Evolutionary conservation across 1,140 invertebrate species (phyloP).

Genomic region (Sitodiplosis mosellana): DNA sequence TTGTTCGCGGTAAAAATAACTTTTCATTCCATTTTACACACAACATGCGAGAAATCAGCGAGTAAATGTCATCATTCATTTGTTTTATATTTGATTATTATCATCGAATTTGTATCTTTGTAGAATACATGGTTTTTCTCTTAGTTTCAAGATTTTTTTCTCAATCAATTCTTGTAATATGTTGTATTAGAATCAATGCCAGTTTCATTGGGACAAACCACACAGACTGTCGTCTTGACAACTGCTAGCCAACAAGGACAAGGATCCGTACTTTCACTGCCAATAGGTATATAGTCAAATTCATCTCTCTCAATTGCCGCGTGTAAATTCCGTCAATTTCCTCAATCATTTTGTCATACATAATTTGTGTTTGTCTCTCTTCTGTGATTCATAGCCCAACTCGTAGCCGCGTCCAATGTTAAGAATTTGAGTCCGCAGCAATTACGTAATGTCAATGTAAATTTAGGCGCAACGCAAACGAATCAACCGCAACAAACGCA

Average conservation of each 20-base stretch:
- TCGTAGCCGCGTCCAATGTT: constrained; percentile 39
- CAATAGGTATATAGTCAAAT: constrained; percentile 37
- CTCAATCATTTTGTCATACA: neutral
- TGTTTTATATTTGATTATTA: too few species aligned
- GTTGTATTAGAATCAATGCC: too few species aligned
- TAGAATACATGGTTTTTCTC: too few species aligned
- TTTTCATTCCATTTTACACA: constrained; percentile 3
- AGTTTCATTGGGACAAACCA: constrained; percentile 10
- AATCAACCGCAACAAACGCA: constrained; percentile 10
- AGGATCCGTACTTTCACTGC: constrained; percentile 32
- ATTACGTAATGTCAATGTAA: constrained; percentile 24
- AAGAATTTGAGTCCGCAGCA: constrained; percentile 40
- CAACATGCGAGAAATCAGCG: constrained; percentile 10
- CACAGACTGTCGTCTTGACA: constrained; percentile 39
- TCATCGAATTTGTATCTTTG: too few species aligned
- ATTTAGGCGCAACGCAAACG: constrained; percentile 8
- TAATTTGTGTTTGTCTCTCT: constrained; percentile 7
- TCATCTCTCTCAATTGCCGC: constrained; percentile 3
- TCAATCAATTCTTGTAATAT: too few species aligned
- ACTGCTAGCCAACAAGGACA: constrained; percentile 16
- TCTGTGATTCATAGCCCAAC: constrained; percentile 32
- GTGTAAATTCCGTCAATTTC: constrained; percentile 3
- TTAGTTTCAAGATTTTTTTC: too few species aligned
- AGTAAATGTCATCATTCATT: too few species aligned
- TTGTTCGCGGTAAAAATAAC: constrained; percentile 24